Evolutionary conservation across 2,797 vertebrate species (phyloP), one percentile per base, ranked within the genome.

Genomic region (Jordanella pulchra): DNA sequence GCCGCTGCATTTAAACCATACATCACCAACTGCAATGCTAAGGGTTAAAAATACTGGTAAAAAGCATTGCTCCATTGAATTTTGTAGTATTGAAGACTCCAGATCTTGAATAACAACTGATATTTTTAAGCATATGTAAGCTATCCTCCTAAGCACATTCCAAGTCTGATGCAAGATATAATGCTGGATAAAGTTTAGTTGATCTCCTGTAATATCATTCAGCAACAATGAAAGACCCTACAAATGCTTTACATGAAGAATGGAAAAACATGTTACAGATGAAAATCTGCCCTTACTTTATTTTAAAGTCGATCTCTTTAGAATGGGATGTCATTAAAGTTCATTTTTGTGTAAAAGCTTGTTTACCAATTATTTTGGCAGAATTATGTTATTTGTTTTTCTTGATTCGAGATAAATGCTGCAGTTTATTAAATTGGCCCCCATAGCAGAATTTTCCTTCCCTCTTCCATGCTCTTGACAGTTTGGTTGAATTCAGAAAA

Each of bases 401-500:
- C 18, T 72, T 35, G 48, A 30, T 67, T 42, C 47, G 21, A 54
- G 53, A 65, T 35, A 67, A n/a, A 74, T n/a, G 51, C 39, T 69
- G 28, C 32, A 67, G 32, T 81, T 75, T 72, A 71, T 69, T 56
- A 39, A 73, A 80, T 74, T 3, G 23, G 64, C 42, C 35, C 77
- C 35, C 30, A 42, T 69, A 73, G 53, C 35, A 64, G 76, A 21
- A 61, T 30, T 25, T 53, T 76, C 32, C 30, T 65, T 84, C 64
- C 65, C 39, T 72, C 28, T 51, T 35, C 47, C 69, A 14, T 65
- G 39, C n/a, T 71, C 68, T 50, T 53, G 30, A 80, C 84, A 35
- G 58, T 87, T 81, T 76, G 61, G n/a, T 42, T 45, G 50, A 69
- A n/a, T 71, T 74, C 30, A 68, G 17, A 67, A 75, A 86, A 80